phyloP scores from a whole-genome alignment of 1,140 invertebrate genomes.

The Ceratosolen fusciceps region DNA sequence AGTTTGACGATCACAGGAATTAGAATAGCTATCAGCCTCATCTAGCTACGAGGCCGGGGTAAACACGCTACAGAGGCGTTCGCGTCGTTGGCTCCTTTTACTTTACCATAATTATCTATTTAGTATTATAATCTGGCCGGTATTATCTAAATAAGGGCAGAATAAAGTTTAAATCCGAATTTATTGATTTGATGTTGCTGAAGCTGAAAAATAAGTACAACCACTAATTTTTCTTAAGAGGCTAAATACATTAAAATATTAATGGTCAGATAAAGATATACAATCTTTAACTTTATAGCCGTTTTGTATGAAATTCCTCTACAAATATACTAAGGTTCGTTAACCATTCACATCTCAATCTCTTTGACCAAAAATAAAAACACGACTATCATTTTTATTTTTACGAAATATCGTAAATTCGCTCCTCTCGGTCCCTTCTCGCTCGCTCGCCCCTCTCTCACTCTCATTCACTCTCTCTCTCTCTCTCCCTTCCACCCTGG shows the following conservation, averaged over 20 bases:
- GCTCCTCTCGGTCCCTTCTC: too few species aligned
- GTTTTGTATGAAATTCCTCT: constrained; percentile 22
- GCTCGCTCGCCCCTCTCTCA: not conserved
- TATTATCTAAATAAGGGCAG: constrained; percentile 17
- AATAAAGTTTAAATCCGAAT: constrained; percentile 3
- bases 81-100: not conserved
- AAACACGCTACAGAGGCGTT: not conserved
- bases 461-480: not conserved
- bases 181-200: constrained; percentile 20
- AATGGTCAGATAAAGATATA: constrained; percentile 36
- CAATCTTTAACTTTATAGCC: constrained; percentile 29
- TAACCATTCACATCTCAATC: not conserved
- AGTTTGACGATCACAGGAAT: constrained; percentile 45
- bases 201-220: not conserved
- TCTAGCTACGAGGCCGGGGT: not conserved
- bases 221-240: constrained; percentile 40
- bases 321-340: constrained; percentile 16
- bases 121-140: not conserved
- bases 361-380: not conserved
- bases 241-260: constrained; percentile 32
- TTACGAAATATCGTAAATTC: not conserved
- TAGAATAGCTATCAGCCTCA: constrained; percentile 30
- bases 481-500: not conserved
- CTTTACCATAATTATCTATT: not conserved
- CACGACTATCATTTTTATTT: not conserved